phyloP scores from a whole-genome alignment of 2,888 invertebrate species.

The Scelioninae gen. 2 region DNA sequence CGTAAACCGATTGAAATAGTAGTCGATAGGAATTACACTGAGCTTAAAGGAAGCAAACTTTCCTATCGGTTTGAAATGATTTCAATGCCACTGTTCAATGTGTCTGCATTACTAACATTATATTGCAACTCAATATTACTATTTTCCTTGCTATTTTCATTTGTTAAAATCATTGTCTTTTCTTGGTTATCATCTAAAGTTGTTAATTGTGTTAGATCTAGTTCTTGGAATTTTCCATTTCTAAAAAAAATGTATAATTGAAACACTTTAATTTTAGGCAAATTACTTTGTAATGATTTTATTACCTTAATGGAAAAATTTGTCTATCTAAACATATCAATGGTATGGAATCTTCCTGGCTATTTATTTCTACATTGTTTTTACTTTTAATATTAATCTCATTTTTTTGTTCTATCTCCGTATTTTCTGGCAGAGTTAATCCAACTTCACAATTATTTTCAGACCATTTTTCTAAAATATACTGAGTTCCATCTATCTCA shows the following conservation, averaged over 20 bases:
- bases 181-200: conserved; percentile 60
- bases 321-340: conserved; percentile 69
- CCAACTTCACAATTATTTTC: conserved; percentile 57
- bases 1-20: conserved; percentile 4
- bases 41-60: not conserved
- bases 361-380: conserved; percentile 54
- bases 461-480: conserved; percentile 62
- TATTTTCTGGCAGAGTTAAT: conserved; percentile 37
- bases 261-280: too few species aligned
- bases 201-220: conserved; percentile 64
- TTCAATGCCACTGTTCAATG: conserved; percentile 4
- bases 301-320: conserved; percentile 65
- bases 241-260: conserved; percentile 31
- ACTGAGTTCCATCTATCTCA: conserved; percentile 70
- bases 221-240: conserved; percentile 67
- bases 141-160: conserved; percentile 57
- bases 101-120: conserved; percentile 55
- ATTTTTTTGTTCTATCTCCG: conserved; percentile 18
- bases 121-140: conserved; percentile 45
- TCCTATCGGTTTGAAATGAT: conserved; percentile 6
- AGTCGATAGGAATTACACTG: not conserved
- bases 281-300: not conserved
- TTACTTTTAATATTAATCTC: conserved; percentile 14
- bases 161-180: conserved; percentile 59
- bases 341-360: conserved; percentile 66